Conservation (phyloP, 1,140 invertebrate genomes). For the Pygmarrhopalites habei region DNA sequence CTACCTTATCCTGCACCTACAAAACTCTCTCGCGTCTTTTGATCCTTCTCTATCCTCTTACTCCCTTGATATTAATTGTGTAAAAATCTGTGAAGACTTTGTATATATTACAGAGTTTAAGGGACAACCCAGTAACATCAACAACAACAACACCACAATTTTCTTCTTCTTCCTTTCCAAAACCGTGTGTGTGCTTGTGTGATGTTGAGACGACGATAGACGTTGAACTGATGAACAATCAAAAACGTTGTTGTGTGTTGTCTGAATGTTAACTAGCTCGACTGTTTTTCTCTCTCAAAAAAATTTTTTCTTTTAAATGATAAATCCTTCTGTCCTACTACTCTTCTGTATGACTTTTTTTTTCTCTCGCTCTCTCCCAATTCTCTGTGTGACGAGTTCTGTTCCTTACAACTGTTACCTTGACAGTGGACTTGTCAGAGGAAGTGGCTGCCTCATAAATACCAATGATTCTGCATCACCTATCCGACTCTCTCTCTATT, state of each 20-base stretch:
- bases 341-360: neutral
- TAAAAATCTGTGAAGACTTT: neutral
- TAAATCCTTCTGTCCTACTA: neutral
- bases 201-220: too few relatives aligned
- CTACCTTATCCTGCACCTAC: neutral
- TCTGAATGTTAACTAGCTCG: too few relatives aligned
- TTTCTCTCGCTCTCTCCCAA: neutral
- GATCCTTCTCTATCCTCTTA: neutral
- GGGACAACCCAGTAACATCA: too few relatives aligned
- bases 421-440: slow-evolving; percentile 1
- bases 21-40: neutral
- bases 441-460: slow-evolving; percentile 3
- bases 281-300: neutral
- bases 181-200: too few relatives aligned
- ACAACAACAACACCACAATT: too few relatives aligned
- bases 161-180: too few relatives aligned
- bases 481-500: too few relatives aligned
- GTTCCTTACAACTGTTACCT: neutral
- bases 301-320: neutral
- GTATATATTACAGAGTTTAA: neutral
- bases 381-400: neutral
- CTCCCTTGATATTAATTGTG: neutral
- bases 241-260: too few relatives aligned
- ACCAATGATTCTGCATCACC: neutral
- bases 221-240: too few relatives aligned